Base-by-base conservation (phyloP, 2,113 vertebrate species). In the Oxygymnocypris stewartii region DNA sequence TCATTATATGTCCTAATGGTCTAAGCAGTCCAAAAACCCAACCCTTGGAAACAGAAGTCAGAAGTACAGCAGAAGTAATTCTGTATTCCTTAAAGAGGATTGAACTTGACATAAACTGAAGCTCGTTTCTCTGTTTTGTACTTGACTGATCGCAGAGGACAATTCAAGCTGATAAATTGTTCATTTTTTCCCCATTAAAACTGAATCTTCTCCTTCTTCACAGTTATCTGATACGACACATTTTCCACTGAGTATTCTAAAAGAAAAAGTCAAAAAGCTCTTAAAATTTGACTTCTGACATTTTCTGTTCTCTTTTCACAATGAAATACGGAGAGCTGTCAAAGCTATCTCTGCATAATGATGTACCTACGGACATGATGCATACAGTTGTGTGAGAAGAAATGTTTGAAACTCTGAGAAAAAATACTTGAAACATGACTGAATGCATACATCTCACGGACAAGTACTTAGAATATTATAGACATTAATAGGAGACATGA, bases 151-250 rank as follows among this genome's bases (percentile, higher is more conserved):
- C 31, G 11, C 77, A 59, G 51, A 59, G 51, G 77, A 76, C 47
- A 86, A 79, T 86, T 83, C 87, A 90, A 87, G 87, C 86, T 87
- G 79, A 87, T 91, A 88, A 89, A 86, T 81, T 84, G 80, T 87
- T 87, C 85, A 90, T 89, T 85, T 88, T 77, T 84, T 77, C 1
- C 67, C 86, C 82, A 82, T 67, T 87, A 59, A 80, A 84, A 67
- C 37, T 9, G 4, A 18, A 51, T 16, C 88, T 88, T 83, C n/a
- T 67, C 59, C 47, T 71, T 37, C 73, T 75, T 80, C n/a, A 49
- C 20, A 37, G 61, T 79, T 82, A 84, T 79, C 82, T 61, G 75
- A 74, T 84, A 61, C 40, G 76, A 84, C 63, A 84, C 61, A 54
- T 28, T 61, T 44, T 78, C 84, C 63, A 77, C 23, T 14, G 37